Evolutionary conservation across 1,140 invertebrate genomes (phyloP).

Genomic region (Mycetomoellerius zeteki): DNA sequence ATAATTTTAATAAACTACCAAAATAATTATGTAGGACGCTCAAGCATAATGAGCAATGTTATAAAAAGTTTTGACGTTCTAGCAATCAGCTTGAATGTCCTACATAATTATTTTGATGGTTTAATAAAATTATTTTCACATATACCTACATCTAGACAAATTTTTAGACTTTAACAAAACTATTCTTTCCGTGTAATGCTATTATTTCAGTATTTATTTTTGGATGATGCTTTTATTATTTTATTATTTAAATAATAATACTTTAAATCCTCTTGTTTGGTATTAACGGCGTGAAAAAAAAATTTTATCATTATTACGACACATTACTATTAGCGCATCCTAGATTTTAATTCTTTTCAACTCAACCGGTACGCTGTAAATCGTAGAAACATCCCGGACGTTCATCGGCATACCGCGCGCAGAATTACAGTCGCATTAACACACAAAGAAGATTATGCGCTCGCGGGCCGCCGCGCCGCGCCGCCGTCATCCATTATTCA

Average conservation of each 20-base stretch:
- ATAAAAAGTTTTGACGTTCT: too few relatives aligned
- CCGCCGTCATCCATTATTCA: conserved; percentile 61
- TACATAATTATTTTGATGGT: too few relatives aligned
- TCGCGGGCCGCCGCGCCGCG: conserved; percentile 41
- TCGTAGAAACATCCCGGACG: conserved; percentile 35
- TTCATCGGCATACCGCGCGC: conserved; percentile 53
- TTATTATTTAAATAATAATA: neutral
- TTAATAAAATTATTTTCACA: too few relatives aligned
- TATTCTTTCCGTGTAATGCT: too few relatives aligned
- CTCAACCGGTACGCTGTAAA: conserved; percentile 5
- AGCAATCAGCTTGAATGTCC: too few relatives aligned
- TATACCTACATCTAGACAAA: too few relatives aligned
- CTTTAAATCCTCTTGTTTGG: neutral
- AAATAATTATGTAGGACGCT: too few relatives aligned
- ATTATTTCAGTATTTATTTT: neutral
- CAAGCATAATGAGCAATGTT: too few relatives aligned
- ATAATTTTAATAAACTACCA: too few relatives aligned
- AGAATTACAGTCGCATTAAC: conserved; percentile 62
- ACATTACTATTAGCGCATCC: neutral
- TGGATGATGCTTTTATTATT: neutral
- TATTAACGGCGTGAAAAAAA: conserved; percentile 3
- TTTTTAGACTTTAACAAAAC: too few relatives aligned
- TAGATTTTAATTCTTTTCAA: conserved; percentile 26
- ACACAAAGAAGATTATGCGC: conserved; percentile 60
- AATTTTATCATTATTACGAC: too few relatives aligned